Base-by-base conservation (phyloP, 2,888 invertebrate genomes). In the Diogma glabrata region DNA sequence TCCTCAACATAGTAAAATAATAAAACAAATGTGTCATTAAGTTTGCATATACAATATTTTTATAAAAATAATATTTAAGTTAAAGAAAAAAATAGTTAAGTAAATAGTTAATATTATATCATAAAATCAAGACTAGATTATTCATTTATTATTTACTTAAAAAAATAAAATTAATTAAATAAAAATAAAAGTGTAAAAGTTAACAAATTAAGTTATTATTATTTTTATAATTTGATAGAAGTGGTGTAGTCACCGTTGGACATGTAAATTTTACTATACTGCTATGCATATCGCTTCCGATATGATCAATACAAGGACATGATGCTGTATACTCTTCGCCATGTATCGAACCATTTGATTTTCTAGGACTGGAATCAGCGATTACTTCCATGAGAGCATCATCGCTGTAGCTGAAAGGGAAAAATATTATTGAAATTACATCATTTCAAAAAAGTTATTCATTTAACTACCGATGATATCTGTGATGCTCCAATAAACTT, bases 401-500 rank as follows among this genome's bases (percentile, higher is more conserved):
- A 52, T 70, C 69, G 54, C 70, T 70, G 49, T 54, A 56, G 17
- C 56, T 50, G 10, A n/a, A 53, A 50, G 28, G 12, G 20, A 23
- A 3, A 20, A 43, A 45, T 23, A 20, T 20, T 12, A 5, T 9
- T 10, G 3, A 20, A 20, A 8, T 20, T 9, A n/a, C 5, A 36
- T 36, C 36, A n/a, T 9, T n/a, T 16, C 12, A 36, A 36, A 14
- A 36, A 36, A 36, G 12, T 14, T n/a, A n/a, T n/a, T n/a, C n/a
- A n/a, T n/a, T n/a, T 24, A 23, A 20, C 20, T 20, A 66, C 69
- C 69, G 68, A 54, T 70, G 69, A 59, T 67, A 69, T 3, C 70
- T 66, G 60, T 70, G 69, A 55, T 69, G 67, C 52, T 70, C 70
- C 56, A 84, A 66, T 55, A 81, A 75, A 59, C 77, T 81, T 14